Percentiles rank a stretch among this genome's conserved stretches.
phyloP scores from a whole-genome alignment of 2,797 vertebrate genomes.

The Spinus pinus region DNA sequence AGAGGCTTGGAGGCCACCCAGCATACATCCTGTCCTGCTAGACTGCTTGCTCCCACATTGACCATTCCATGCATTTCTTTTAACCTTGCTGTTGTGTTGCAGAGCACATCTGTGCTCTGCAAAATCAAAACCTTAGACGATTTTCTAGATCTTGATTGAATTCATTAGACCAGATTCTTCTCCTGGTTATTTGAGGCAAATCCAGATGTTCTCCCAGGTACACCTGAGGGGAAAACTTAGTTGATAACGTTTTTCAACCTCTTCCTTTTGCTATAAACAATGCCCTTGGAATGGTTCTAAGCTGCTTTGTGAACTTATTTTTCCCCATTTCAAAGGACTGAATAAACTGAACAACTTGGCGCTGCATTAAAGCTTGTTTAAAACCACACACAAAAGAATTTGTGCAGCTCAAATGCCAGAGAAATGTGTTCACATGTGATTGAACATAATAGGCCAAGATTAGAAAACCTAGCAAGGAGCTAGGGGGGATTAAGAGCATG shows the following conservation, averaged over 20 bases:
- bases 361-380: constrained; percentile 10
- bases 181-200: neutral
- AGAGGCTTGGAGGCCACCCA: neutral
- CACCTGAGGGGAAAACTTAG: neutral
- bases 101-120: neutral
- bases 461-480: constrained; percentile 11
- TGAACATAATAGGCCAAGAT: constrained; percentile 13
- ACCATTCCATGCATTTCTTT: neutral
- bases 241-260: neutral
- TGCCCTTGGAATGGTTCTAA: neutral
- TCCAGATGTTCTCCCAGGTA: neutral
- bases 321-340: neutral
- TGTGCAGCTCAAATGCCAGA: constrained; percentile 5
- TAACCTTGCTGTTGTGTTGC: neutral
- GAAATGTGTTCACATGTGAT: neutral
- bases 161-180: neutral
- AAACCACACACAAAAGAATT: constrained; percentile 25
- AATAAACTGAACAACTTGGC: constrained; percentile 16
- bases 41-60: neutral
- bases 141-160: neutral
- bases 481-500: neutral
- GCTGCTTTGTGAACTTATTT: neutral
- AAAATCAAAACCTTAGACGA: neutral
- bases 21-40: neutral
- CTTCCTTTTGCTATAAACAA: neutral